Base-by-base conservation (phyloP, 2,113 vertebrate genomes). In the Electrona antarctica region DNA sequence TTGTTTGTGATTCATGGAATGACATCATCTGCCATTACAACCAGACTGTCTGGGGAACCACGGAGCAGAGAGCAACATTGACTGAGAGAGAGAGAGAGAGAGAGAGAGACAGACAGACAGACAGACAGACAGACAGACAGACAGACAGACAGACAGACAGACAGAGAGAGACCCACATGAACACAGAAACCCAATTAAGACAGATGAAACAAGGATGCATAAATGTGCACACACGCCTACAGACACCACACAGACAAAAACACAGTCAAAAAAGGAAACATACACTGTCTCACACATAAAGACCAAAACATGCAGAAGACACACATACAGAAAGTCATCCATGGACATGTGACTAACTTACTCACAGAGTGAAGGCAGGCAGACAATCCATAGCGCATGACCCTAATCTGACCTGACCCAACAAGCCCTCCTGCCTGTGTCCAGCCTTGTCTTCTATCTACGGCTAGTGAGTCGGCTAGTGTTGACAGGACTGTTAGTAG, bases 1-100 rank as follows among this genome's bases (percentile, higher is more conserved):
- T 55, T 72, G 74, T 87, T 88, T 90, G 84, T 88, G 88, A 92
- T 89, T 91, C 86, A 90, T 79, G 69, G 83, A 78, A 91, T 92
- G 91, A 92, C 90, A 92, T 93, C 92, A 92, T 88, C 87, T 77
- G 79, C 89, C 87, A 91, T 92, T 91, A 90, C 85, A 78, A 88
- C 81, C 83, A 90, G 86, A 87, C 82, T 77, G 88, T 89, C 89
- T 90, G 87, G 88, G 88, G 89, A 90, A 80, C 72, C 80, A 74
- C 29, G 54, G 83, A 83, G 64, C 81, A 88, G 79, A 85, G 83
- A 90, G 87, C 74, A 84, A 77, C 76, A 66, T 67, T 9, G 57
- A 82, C 64, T 21, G 21, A 57, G 7, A 74, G 6, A 68, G 11
- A 60, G 56, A 79, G 33, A 46, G 6, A 15, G 55, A 21, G 21